phyloP scores from a whole-genome alignment of 2,888 invertebrate genomes.

The Periphyllus acericola region DNA sequence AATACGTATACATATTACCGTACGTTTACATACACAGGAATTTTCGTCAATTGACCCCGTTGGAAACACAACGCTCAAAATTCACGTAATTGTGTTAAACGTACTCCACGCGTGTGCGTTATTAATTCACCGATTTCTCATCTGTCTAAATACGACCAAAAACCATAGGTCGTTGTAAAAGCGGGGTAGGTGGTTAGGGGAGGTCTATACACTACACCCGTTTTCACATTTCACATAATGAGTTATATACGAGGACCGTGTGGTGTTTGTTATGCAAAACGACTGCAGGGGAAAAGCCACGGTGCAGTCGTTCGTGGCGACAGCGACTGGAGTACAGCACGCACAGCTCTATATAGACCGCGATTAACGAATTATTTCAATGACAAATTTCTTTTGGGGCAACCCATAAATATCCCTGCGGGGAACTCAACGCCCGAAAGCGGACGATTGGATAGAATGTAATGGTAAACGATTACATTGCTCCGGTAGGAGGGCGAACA shows the following conservation, averaged over 20 bases:
- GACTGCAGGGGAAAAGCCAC: conserved; percentile 17
- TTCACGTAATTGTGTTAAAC: conserved; percentile 40
- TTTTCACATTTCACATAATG: conserved; percentile 7
- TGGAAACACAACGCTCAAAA: conserved; percentile 30
- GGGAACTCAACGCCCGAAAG: conserved; percentile 14
- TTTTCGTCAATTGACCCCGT: conserved; percentile 31
- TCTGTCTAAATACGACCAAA: conserved; percentile 24
- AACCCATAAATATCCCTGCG: conserved; percentile 29
- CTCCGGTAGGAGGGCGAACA: neutral
- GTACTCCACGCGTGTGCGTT: conserved; percentile 5
- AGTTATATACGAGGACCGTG: neutral
- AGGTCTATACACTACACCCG: neutral
- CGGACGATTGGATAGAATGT: neutral
- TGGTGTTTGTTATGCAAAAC: conserved; percentile 37
- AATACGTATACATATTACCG: neutral
- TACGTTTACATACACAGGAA: conserved; percentile 15
- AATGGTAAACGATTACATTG: conserved; percentile 19
- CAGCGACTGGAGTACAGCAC: neutral
- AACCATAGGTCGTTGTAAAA: conserved; percentile 8
- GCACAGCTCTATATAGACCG: neutral
- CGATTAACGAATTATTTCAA: conserved; percentile 43
- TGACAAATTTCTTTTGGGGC: conserved; percentile 51
- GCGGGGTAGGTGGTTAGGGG: neutral
- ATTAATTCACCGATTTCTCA: conserved; percentile 38
- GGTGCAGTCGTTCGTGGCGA: neutral